Evolutionary conservation across 2,888 invertebrate species (phyloP).

Genomic region (Panzeria rudis): DNA sequence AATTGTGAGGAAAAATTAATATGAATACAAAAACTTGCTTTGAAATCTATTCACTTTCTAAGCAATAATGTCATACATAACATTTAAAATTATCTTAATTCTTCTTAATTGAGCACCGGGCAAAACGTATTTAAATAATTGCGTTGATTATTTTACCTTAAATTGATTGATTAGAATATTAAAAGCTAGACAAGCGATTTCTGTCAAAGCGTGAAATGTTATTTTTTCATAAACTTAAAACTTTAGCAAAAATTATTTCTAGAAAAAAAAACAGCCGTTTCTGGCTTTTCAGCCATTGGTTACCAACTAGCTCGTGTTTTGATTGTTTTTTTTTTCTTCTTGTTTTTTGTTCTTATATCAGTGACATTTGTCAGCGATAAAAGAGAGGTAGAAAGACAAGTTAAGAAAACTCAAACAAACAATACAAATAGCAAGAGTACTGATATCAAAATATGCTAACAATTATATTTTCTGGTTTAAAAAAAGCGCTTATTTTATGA

Average conservation of each 20-base stretch:
- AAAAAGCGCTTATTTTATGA: neutral
- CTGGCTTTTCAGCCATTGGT: neutral
- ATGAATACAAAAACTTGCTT: too few species aligned
- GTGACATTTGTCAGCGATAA: constrained; percentile 70
- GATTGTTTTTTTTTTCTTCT: neutral
- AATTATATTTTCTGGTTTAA: neutral
- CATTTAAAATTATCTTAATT: too few species aligned
- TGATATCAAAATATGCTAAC: constrained; percentile 30
- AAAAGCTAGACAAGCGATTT: neutral
- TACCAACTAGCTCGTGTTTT: constrained; percentile 5
- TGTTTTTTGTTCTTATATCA: too few species aligned
- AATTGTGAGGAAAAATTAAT: too few species aligned
- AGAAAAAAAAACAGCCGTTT: neutral
- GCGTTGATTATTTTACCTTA: neutral
- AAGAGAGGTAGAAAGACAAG: constrained; percentile 25
- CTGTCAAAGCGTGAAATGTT: neutral
- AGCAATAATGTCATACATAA: too few species aligned
- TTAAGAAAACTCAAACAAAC: constrained; percentile 7
- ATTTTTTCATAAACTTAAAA: neutral
- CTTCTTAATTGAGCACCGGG: too few species aligned
- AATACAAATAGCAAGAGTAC: constrained; percentile 8
- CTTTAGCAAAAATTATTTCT: neutral
- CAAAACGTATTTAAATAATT: too few species aligned
- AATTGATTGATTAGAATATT: constrained; percentile 4
- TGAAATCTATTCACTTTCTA: too few species aligned